Conservation (phyloP, 2,888 invertebrate genomes). For the Brenthis hecate region DNA sequence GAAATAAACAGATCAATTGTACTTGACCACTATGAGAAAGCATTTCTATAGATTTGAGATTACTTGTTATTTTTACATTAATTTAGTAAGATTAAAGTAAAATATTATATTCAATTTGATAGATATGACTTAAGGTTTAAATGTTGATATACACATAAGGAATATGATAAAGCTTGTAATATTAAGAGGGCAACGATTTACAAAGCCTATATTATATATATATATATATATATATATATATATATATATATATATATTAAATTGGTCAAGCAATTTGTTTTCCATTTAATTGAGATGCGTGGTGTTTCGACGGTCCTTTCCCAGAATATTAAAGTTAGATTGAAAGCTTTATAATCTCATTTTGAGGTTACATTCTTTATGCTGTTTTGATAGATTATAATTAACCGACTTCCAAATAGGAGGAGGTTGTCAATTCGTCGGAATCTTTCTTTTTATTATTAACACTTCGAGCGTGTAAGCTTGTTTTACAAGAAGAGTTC, state of each 20-base stretch:
- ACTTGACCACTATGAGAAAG: slow-evolving; percentile 12
- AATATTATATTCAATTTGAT: background rate
- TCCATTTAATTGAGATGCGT: background rate
- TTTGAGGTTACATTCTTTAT: too few relatives aligned
- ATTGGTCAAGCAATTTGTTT: slow-evolving; percentile 19
- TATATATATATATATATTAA: slow-evolving; percentile 10
- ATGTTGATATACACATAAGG: background rate
- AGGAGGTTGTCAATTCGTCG: too few relatives aligned
- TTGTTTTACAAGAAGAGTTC: too few relatives aligned
- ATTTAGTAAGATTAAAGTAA: background rate
- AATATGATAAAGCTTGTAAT: background rate
- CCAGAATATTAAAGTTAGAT: too few relatives aligned
- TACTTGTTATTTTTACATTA: background rate
- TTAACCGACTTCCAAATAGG: too few relatives aligned
- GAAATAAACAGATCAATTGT: background rate
- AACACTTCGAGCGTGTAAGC: too few relatives aligned
- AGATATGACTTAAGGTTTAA: slow-evolving; percentile 2
- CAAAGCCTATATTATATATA: slow-evolving; percentile 2
- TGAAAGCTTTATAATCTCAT: too few relatives aligned
- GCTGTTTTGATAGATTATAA: too few relatives aligned
- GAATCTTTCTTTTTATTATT: too few relatives aligned
- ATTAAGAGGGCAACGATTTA: background rate
- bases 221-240: too few relatives aligned
- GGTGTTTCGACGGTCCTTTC: too few relatives aligned
- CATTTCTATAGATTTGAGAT: background rate